Percentiles rank a stretch among this genome's conserved stretches.
These are phyloP conservation scores for Ancistrus triradiatus DNA, from an alignment of 2,113 vertebrate genomes.

Conservation along the genomic window DNA sequence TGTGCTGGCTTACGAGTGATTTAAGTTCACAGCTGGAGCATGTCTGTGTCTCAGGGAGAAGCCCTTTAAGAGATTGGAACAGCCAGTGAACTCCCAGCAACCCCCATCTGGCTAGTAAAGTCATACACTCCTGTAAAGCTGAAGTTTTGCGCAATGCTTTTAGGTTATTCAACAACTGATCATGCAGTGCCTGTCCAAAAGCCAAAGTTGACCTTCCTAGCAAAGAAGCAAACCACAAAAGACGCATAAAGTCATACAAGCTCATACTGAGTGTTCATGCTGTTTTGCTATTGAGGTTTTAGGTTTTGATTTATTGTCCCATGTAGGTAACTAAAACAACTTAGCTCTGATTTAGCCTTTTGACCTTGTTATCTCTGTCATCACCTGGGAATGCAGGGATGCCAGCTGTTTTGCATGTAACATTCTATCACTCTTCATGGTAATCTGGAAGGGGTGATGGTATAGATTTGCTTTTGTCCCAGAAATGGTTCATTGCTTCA, in stretches of 20 bases:
- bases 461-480: too few species aligned
- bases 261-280: neutral
- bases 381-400: too few species aligned
- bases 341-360: too few species aligned
- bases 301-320: too few species aligned
- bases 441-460: too few species aligned
- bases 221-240: neutral
- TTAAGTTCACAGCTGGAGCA: slow-evolving; percentile 30
- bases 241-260: neutral
- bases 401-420: too few species aligned
- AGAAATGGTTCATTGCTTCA: too few species aligned
- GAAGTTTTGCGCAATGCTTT: slow-evolving; percentile 13
- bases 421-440: too few species aligned
- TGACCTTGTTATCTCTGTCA: neutral
- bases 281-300: too few species aligned
- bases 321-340: too few species aligned
- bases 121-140: slow-evolving; percentile 32
- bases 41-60: slow-evolving; percentile 35
- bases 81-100: slow-evolving; percentile 48
- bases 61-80: slow-evolving; percentile 59
- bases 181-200: neutral
- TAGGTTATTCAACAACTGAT: slow-evolving; percentile 17
- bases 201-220: neutral
- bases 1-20: slow-evolving; percentile 44
- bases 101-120: slow-evolving; percentile 41